Evolutionary conservation across 2,113 vertebrate genomes (phyloP).

Genomic region (Phaethornis superciliosus): DNA sequence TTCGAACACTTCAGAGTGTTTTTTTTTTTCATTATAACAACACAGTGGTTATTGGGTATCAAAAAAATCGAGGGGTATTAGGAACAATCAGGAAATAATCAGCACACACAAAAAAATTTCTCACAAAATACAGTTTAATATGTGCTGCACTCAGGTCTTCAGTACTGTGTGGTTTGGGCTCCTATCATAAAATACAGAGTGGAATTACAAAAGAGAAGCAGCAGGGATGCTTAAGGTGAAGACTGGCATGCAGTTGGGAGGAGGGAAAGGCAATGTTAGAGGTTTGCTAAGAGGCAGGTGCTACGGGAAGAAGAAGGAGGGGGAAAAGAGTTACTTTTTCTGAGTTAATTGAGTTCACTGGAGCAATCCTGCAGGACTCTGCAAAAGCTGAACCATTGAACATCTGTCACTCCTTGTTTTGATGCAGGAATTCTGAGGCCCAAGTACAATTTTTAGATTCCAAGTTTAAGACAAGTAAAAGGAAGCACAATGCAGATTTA

Average conservation of each 20-base stretch:
- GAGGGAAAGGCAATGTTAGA: background rate
- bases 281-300: background rate
- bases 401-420: background rate
- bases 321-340: background rate
- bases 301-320: background rate
- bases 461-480: background rate
- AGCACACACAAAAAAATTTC: background rate
- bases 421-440: background rate
- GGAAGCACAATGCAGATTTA: background rate
- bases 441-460: background rate
- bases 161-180: background rate
- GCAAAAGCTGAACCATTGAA: background rate
- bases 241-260: background rate
- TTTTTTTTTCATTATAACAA: background rate
- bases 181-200: background rate
- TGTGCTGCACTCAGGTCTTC: background rate
- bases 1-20: background rate
- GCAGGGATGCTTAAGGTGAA: background rate
- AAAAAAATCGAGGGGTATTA: background rate
- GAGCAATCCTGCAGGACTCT: background rate
- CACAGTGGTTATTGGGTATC: background rate
- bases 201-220: background rate
- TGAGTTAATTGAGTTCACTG: background rate
- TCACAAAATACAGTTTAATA: background rate
- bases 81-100: background rate